phyloP scores from a whole-genome alignment of 1,140 invertebrate genomes.

The Maniola jurtina region DNA sequence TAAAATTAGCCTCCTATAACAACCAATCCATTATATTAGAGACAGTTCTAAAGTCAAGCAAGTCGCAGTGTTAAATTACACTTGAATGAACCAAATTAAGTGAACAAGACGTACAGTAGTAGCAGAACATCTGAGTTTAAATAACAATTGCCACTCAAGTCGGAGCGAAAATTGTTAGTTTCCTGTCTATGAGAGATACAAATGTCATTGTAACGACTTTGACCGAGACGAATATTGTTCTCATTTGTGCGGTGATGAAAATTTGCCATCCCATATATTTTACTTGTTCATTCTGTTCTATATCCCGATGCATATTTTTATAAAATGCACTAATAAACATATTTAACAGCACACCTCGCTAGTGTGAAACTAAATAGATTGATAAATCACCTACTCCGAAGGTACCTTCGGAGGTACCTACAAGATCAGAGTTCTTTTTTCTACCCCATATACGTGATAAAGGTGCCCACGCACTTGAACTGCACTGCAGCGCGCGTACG shows the following conservation, averaged over 20 bases:
- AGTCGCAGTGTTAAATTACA: background rate
- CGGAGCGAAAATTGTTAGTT: conserved; percentile 12
- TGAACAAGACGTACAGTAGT: background rate
- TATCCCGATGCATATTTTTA: too few species aligned
- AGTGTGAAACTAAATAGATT: too few species aligned
- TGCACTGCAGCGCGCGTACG: too few species aligned
- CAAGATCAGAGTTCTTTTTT: too few species aligned
- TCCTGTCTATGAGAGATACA: conserved; percentile 11
- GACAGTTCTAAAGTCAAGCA: background rate
- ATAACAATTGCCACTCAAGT: conserved; percentile 11
- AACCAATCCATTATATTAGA: too few species aligned
- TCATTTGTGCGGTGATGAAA: background rate
- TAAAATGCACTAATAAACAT: too few species aligned
- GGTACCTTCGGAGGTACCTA: too few species aligned
- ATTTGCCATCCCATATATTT: background rate
- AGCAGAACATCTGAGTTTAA: conserved; percentile 1
- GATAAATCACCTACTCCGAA: too few species aligned
- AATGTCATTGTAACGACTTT: conserved; percentile 9
- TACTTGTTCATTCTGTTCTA: background rate
- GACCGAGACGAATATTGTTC: background rate
- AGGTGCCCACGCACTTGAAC: too few species aligned
- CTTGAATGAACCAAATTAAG: conserved; percentile 4
- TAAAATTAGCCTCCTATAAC: too few species aligned
- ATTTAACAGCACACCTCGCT: too few species aligned
- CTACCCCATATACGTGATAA: too few species aligned